Conservation (phyloP, 2,888 invertebrate genomes). For the Eupithecia exiguata region DNA sequence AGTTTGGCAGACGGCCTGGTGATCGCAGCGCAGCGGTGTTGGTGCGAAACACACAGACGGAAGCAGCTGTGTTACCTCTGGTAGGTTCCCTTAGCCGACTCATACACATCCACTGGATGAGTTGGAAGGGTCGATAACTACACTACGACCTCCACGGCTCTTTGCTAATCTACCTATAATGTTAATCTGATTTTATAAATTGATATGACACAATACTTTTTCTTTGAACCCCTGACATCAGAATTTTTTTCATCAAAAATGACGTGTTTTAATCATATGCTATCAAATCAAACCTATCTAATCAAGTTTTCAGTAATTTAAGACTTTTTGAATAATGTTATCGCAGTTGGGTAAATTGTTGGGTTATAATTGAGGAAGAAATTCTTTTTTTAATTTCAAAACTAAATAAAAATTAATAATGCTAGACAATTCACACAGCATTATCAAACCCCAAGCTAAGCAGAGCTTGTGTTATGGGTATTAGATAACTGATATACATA, state of each 20-base stretch:
- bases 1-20: too few relatives aligned
- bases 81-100: too few relatives aligned
- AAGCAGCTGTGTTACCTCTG: too few relatives aligned
- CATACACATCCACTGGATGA: too few relatives aligned
- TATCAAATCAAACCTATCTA: slow-evolving; percentile 2
- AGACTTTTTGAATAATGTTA: slow-evolving; percentile 1
- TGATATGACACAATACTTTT: slow-evolving; percentile 37
- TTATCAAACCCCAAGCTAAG: too few relatives aligned
- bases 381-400: neutral
- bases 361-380: neutral
- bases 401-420: too few relatives aligned
- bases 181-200: neutral
- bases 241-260: slow-evolving; percentile 44
- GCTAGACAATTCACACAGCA: too few relatives aligned
- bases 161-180: neutral
- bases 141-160: neutral
- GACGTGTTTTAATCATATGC: slow-evolving; percentile 36
- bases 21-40: too few relatives aligned
- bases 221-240: slow-evolving; percentile 46
- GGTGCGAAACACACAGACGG: too few relatives aligned
- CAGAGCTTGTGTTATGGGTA: too few relatives aligned
- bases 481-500: too few relatives aligned
- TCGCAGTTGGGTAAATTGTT: neutral
- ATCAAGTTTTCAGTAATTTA: slow-evolving; percentile 11
- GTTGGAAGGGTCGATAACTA: neutral